phyloP scores from a whole-genome alignment of 2,113 vertebrate species.

The Nothocercus nigrocapillus region DNA sequence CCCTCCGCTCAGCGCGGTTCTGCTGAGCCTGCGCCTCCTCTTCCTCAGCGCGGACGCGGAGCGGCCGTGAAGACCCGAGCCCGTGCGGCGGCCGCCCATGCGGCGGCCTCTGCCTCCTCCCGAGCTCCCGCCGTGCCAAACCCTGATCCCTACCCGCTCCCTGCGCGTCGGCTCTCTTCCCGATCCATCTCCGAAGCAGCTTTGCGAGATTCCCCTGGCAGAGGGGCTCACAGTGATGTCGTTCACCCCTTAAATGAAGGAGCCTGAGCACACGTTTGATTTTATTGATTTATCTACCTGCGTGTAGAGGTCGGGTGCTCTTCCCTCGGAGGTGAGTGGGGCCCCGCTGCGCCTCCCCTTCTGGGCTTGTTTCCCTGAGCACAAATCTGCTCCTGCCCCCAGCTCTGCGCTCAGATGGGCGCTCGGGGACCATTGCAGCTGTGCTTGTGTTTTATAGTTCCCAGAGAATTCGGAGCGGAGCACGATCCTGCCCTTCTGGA shows the following conservation, averaged over 20 bases:
- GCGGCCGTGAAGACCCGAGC: neutral
- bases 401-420: neutral
- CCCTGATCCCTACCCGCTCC: neutral
- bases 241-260: neutral
- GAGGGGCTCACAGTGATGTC: neutral
- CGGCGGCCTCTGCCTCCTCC: neutral
- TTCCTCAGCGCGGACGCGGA: neutral
- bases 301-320: neutral
- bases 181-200: neutral
- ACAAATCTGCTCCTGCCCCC: neutral
- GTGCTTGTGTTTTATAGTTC: constrained; percentile 13
- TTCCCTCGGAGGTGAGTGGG: neutral
- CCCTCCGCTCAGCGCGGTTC: rapidly evolving
- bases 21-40: neutral
- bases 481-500: neutral
- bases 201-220: neutral
- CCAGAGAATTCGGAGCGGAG: neutral
- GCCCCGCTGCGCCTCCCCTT: neutral
- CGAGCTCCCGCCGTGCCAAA: neutral
- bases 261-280: neutral
- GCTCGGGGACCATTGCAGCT: neutral
- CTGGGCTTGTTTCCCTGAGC: neutral
- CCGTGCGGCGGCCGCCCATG: neutral
- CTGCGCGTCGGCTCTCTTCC: neutral
- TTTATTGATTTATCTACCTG: neutral